Evolutionary conservation across 1,140 invertebrate species (phyloP), one percentile per base, ranked within the genome.

Genomic region (Drosophila paulistorum): DNA sequence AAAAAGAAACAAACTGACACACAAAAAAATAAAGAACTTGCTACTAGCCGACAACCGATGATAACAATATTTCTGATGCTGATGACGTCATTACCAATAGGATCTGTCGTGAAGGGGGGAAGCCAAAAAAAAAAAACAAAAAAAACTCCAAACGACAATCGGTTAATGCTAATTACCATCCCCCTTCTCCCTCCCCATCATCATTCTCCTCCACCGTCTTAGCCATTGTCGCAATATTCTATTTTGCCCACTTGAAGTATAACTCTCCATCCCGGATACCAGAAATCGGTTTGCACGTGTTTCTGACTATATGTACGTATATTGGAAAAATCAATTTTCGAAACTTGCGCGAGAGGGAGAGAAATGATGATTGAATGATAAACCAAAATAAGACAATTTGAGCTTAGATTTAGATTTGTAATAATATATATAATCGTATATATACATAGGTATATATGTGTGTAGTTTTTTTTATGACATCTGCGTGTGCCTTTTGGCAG

Each of bases 381-480:
- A 17, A 20, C 80, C 80, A 51, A 78, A 78, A 48, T 81, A 71
- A 75, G 79, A 17, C 39, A 70, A 74, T 77, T 70, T 60, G 45
- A 74, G 71, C 62, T 70, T 57, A 69, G 20, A 42, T 80, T 45
- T 62, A 64, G 57, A 63, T 54, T 42, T 66, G 41, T 68, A 23
- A 51, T 51, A 51, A 51, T 51, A 51, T 20, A 48, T 10, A 48
- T 20, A 48, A 39, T 39, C 7, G 33, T 11, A 9, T 13, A 23
- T 33, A 35, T 48, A 13, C 7, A 54, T 51, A 14, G 30, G 30
- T 54, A 6, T 30, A 1, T 68, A 45, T 45, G 20, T 20, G 17
- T 30, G 13, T 58, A n/a, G 10, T 48, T 48, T 48, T 69, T 69
- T 42, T 70, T 58, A 66, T 65, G n/a, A 57, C 63, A 39, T 35